phyloP scores from a whole-genome alignment of 2,113 vertebrate genomes.

The Scartelaos histophorus region DNA sequence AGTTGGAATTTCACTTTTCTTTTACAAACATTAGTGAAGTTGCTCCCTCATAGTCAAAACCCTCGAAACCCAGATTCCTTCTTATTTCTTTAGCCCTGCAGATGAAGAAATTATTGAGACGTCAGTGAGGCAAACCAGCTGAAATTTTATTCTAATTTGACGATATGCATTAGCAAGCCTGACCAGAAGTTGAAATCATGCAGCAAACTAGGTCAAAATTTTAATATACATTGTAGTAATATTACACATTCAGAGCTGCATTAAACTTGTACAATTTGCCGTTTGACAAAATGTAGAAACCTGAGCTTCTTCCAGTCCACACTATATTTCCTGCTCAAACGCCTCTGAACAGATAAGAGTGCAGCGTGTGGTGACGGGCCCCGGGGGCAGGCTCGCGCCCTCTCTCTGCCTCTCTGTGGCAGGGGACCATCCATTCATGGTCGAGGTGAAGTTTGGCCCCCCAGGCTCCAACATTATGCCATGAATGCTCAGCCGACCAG shows the following conservation, averaged over 20 bases:
- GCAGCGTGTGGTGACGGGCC: slow-evolving; percentile 55
- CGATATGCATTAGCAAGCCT: background rate
- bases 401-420: slow-evolving; percentile 57
- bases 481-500: slow-evolving; percentile 69
- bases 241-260: background rate
- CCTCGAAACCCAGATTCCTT: background rate
- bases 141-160: background rate
- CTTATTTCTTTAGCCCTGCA: background rate
- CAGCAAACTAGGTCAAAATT: background rate
- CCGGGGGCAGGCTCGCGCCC: slow-evolving; percentile 45
- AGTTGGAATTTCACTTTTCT: background rate
- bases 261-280: slow-evolving; percentile 7
- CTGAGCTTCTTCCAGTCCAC: slow-evolving; percentile 13
- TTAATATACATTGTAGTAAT: background rate
- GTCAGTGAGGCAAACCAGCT: background rate
- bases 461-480: slow-evolving; percentile 63
- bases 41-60: background rate
- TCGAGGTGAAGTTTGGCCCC: slow-evolving; percentile 66
- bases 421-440: slow-evolving; percentile 70
- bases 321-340: slow-evolving; percentile 43
- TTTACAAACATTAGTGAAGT: background rate
- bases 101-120: no score
- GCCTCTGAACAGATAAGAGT: slow-evolving; percentile 63
- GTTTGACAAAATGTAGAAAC: slow-evolving; percentile 34
- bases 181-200: background rate